Evolutionary conservation across 2,888 invertebrate genomes (phyloP).

Genomic region (Dicyrtoma fusca): DNA sequence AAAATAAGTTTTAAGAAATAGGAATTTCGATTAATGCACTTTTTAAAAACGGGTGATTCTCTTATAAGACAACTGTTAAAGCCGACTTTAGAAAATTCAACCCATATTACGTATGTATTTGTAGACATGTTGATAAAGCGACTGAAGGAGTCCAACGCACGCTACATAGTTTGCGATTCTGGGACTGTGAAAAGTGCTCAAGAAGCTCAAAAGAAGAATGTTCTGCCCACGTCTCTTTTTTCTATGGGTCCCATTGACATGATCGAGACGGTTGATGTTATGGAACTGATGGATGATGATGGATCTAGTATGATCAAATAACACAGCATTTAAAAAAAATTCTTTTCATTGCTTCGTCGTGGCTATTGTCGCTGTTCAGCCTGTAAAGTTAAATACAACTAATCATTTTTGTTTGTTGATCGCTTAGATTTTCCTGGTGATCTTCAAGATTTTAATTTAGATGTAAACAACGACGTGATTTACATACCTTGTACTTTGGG

Average conservation of each 20-base stretch:
- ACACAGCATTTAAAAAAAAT: too few species aligned
- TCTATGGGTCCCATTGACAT: conserved; percentile 12
- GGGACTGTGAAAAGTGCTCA: neutral
- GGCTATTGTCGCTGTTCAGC: too few species aligned
- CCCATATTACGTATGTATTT: neutral
- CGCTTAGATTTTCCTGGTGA: conserved; percentile 19
- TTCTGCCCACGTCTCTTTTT: neutral
- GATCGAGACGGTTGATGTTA: neutral
- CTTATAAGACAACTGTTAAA: neutral
- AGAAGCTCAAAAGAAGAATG: conserved; percentile 8
- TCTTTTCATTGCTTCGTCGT: neutral
- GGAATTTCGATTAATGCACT: too few species aligned
- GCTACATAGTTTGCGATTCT: conserved; percentile 20
- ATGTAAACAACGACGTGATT: conserved; percentile 27
- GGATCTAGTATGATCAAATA: conserved; percentile 15
- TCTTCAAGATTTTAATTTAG: conserved; percentile 29
- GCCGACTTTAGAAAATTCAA: neutral
- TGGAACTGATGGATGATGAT: conserved; percentile 22
- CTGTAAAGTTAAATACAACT: too few species aligned
- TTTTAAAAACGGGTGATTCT: too few species aligned
- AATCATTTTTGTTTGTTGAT: too few species aligned
- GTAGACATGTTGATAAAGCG: neutral
- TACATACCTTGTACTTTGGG: conserved; percentile 15
- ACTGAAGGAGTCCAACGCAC: conserved; percentile 9
- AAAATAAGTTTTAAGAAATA: too few species aligned